Evolutionary conservation across 2,113 vertebrate species (phyloP).

Genomic region (Phylloscopus trochiloides): DNA sequence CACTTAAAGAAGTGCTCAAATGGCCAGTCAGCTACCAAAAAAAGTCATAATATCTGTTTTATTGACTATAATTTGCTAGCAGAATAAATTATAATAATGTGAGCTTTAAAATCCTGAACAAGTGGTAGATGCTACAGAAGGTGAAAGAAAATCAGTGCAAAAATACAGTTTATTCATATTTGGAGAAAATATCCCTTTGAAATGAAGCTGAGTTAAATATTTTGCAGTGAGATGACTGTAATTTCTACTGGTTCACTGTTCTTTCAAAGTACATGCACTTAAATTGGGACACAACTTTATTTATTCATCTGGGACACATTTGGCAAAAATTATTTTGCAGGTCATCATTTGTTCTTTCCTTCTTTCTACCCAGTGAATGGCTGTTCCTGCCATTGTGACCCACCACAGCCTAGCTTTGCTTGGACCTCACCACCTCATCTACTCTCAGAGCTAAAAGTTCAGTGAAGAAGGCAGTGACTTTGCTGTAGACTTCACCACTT

Average conservation of each 20-base stretch:
- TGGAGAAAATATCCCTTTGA: neutral
- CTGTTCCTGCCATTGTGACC: neutral
- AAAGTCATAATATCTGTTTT: neutral
- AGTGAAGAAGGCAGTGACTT: neutral
- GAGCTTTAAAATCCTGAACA: neutral
- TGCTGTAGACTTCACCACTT: neutral
- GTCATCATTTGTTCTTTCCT: neutral
- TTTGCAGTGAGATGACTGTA: neutral
- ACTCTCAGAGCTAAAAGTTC: neutral
- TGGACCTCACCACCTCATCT: neutral
- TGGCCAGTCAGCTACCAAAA: neutral
- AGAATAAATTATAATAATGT: constrained; percentile 27
- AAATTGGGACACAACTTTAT: neutral
- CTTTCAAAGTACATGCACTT: neutral
- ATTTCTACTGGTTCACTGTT: neutral
- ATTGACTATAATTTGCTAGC: constrained; percentile 26
- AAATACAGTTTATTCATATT: neutral
- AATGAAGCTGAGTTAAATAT: neutral
- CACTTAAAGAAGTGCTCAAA: constrained; percentile 32
- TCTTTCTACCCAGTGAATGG: neutral
- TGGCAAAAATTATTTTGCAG: neutral
- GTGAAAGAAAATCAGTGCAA: neutral
- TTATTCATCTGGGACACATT: neutral
- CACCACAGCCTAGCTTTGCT: neutral
- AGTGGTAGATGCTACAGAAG: constrained; percentile 12